Base-by-base conservation (phyloP, 2,797 vertebrate species). In the Karalla daura region DNA sequence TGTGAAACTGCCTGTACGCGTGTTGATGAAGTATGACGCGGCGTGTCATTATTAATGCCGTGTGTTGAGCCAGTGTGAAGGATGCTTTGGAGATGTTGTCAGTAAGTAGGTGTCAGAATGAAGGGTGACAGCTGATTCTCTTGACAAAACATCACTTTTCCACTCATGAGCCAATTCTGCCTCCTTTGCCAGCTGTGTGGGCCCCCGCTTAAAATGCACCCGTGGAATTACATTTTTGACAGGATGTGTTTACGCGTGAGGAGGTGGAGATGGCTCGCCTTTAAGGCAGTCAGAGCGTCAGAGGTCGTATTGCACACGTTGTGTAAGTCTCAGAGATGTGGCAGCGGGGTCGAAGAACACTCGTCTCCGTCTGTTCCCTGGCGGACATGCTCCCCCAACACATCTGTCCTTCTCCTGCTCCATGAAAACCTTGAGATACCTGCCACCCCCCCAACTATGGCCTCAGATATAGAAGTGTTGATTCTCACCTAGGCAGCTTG, bases 81-180 rank as follows among this genome's bases (percentile, higher is more conserved):
- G 74, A 66, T 73, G 46, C 43, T 49, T 60, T 56, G 23, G 61
- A 74, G 52, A 62, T 65, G 32, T 61, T 71, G 52, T 76, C 49
- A 70, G 46, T 33, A 62, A n/a, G n/a, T n/a, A n/a, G n/a, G 54
- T 64, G 66, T 76, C 55, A 77, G 43, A 45, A 12, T 32, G 40
- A 40, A 27, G 5, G 40, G 18, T 69, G 79, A 76, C 79, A 69
- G 63, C 63, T 80, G 79, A 82, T 28, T 30, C 12, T 40, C 59
- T 66, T 0, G 3, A 82, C 66, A 76, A 74, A 80, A 68, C 66
- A 67, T 41, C 74, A 45, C 55, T 49, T 70, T 74, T 73, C 28
- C 50, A 41, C 59, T 37, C 49, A 56, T 28, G n/a, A 59, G 41
- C 36, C 58, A 43, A 54, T 50, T 54, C 35, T 43, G 12, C 61